Percentiles rank a stretch among this genome's conserved stretches.
These are phyloP conservation scores for Nasua narica DNA, from an alignment of 2,797 vertebrate genomes.

Conservation along the genomic window DNA sequence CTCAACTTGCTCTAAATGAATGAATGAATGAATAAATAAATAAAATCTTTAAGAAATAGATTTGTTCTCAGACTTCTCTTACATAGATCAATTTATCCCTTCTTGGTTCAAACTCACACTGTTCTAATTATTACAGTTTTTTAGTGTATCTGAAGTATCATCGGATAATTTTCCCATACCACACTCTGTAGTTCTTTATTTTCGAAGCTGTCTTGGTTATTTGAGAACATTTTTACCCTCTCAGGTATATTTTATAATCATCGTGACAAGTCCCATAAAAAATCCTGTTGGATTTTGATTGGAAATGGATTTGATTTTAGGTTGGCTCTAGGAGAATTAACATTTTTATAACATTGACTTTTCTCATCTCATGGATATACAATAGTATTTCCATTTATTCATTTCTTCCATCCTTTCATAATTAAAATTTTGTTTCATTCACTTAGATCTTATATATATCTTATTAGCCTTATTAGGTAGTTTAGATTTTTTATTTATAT, in stretches of 20 bases:
- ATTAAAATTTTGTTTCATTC: slow-evolving; percentile 26
- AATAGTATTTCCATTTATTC: not conserved
- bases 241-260: slow-evolving; percentile 8
- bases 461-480: slow-evolving; percentile 32
- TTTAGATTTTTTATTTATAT: slow-evolving; percentile 43
- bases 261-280: not conserved
- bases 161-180: not conserved
- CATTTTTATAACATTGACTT: slow-evolving; percentile 38
- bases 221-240: not conserved
- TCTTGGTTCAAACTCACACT: not conserved
- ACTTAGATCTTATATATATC: slow-evolving; percentile 23
- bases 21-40: too few relatives aligned
- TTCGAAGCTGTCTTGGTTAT: not conserved
- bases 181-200: not conserved
- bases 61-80: not conserved
- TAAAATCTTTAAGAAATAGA: not conserved
- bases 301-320: slow-evolving; percentile 32
- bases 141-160: not conserved
- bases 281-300: slow-evolving; percentile 20
- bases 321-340: not conserved
- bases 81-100: not conserved
- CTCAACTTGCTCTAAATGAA: not conserved
- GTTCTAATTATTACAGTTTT: not conserved
- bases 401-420: not conserved
- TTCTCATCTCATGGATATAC: not conserved